phyloP scores from a whole-genome alignment of 2,888 invertebrate genomes.

The Lasiommata megera region DNA sequence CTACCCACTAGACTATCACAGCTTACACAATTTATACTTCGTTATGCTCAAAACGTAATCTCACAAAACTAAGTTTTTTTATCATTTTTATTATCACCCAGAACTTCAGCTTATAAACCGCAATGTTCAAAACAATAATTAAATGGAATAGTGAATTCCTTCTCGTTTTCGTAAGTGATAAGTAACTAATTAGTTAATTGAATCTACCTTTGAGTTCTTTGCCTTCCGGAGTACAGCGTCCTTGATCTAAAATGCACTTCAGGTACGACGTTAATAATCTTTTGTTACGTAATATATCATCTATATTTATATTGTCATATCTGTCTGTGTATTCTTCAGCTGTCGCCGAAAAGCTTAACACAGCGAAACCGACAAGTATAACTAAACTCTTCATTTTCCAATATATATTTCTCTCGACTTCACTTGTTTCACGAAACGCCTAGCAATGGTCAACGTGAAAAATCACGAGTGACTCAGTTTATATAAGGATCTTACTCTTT shows the following conservation, averaged over 20 bases:
- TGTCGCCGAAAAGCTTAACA: conserved; percentile 18
- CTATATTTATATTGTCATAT: conserved; percentile 86
- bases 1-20: no score
- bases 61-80: no score
- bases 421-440: not conserved
- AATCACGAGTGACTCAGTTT: not conserved
- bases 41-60: no score
- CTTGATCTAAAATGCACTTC: conserved; percentile 84
- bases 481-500: conserved; percentile 1
- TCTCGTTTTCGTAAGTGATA: no score
- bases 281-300: conserved; percentile 84
- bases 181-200: no score
- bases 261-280: conserved; percentile 85
- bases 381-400: conserved; percentile 29
- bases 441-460: not conserved
- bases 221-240: conserved; percentile 85
- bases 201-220: conserved; percentile 86
- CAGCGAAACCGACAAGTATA: conserved; percentile 17
- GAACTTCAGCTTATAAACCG: no score
- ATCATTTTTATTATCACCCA: no score
- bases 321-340: conserved; percentile 79
- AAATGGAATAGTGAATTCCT: no score
- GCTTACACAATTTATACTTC: no score
- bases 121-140: no score
- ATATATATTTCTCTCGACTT: not conserved